phyloP scores from a whole-genome alignment of 1,140 invertebrate species.

The Nasonia longicornis region DNA sequence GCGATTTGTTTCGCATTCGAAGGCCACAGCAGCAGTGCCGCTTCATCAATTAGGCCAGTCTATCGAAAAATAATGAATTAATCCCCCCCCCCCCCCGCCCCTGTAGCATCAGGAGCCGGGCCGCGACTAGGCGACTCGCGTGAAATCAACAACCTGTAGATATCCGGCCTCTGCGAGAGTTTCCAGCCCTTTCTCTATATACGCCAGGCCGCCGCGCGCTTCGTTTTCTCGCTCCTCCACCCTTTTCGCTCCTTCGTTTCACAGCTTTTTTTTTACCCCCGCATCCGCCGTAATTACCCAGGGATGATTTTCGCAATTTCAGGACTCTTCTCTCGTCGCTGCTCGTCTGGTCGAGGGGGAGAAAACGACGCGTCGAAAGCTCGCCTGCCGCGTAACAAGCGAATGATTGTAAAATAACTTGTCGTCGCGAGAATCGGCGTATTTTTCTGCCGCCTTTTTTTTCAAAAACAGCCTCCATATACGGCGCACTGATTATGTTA shows the following conservation, averaged over 20 bases:
- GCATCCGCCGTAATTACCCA: not conserved
- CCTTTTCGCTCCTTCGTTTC: not conserved
- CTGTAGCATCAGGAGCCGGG: not conserved
- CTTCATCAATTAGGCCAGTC: conserved; percentile 54
- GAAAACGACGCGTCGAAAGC: not conserved
- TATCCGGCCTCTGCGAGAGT: conserved; percentile 41
- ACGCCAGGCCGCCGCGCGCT: not conserved
- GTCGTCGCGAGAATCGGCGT: no score
- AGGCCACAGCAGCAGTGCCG: not conserved
- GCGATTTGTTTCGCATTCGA: conserved; percentile 48
- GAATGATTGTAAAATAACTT: not conserved
- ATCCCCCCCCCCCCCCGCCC: conserved; percentile 50
- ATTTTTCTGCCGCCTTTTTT: no score
- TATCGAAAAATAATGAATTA: conserved; percentile 60
- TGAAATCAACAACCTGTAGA: conserved; percentile 63
- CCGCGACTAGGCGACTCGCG: conserved; percentile 22
- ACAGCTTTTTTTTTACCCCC: not conserved
- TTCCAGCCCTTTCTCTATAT: conserved; percentile 8
- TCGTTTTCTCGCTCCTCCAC: not conserved
- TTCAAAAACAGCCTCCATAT: no score
- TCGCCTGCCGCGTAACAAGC: not conserved
- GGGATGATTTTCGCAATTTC: not conserved
- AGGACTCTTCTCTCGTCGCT: not conserved
- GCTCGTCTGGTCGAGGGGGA: not conserved
- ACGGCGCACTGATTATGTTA: no score